Base-by-base conservation (phyloP, 2,113 vertebrate genomes). In the Gadus chalcogrammus region DNA sequence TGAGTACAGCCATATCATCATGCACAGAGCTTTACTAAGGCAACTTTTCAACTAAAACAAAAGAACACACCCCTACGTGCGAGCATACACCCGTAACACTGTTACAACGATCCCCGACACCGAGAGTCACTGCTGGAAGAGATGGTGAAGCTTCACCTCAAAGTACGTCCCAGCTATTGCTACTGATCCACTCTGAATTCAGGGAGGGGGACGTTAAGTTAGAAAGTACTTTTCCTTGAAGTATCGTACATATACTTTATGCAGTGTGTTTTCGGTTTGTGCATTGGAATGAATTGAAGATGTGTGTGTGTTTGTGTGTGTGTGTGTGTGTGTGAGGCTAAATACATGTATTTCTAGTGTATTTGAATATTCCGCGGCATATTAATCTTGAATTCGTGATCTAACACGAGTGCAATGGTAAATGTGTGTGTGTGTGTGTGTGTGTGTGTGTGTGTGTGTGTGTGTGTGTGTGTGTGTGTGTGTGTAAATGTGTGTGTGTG, bases 11-110 rank as follows among this genome's bases (percentile, higher is more conserved):
- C 69, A 75, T 82, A 42, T 76, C 56, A 73, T 79, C 84, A 89
- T 87, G 82, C 86, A 85, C 76, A 71, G 42, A 48, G 12, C 65
- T 81, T 84, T 78, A 86, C 85, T 87, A 88, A 88, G 86, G 88
- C 88, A 89, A 86, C 85, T 79, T 84, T 71, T 82, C 81, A 66
- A 74, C 78, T 70, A 35, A 70, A 59, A 66, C 59, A 68, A 59
- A 80, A 65, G 69, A 61, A 78, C 5, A 9, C 5, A 48, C 42
- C 8, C 42, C 42, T 48, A 48, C 9, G 12, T 12, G 42, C 75
- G 79, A 80, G 74, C 52, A 61, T 75, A 79, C 80, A 68, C 78
- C 75, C 65, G 79, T 61, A 20, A 59, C 66, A 65, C 27, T 65
- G 31, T 65, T 18, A 65, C 31, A 71, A 64, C 61, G 60, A 65